These are phyloP conservation scores for Chrysina gloriosa DNA, from an alignment of 2,888 invertebrate species.

Conservation along the genomic window DNA sequence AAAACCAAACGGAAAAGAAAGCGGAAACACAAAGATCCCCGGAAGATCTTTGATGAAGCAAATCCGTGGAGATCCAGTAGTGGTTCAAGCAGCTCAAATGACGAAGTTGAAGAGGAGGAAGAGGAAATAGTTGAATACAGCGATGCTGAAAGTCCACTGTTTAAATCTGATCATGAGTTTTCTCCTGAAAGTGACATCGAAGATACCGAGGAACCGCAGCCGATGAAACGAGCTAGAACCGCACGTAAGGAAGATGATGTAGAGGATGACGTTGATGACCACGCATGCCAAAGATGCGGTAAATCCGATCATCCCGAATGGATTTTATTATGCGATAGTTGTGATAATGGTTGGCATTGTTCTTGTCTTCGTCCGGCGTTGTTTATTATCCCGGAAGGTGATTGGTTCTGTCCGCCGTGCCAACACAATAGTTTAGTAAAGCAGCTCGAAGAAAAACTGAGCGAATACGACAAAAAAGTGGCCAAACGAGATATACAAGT, in stretches of 20 bases:
- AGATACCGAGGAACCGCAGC: conserved; percentile 77
- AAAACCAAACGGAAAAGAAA: conserved; percentile 63
- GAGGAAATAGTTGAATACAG: conserved; percentile 60
- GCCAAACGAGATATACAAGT: conserved; percentile 76
- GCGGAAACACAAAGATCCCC: conserved; percentile 54
- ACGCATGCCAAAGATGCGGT: conserved; percentile 89
- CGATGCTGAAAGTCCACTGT: conserved; percentile 64
- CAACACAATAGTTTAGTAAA: conserved; percentile 88
- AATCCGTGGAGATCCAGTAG: conserved; percentile 73
- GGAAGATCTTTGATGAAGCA: conserved; percentile 65
- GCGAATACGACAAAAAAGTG: conserved; percentile 80
- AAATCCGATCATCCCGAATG: conserved; percentile 96
- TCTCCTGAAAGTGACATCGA: conserved; percentile 90
- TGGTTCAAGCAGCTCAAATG: conserved; percentile 65
- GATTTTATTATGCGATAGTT: conserved; percentile 95
- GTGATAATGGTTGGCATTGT: conserved; percentile 98
- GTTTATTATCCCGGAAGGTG: conserved; percentile 94
- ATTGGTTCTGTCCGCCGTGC: conserved; percentile 98
- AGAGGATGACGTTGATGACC: conserved; percentile 69
- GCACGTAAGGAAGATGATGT: conserved; percentile 74
- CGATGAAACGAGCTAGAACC: conserved; percentile 85
- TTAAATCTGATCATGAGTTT: conserved; percentile 92
- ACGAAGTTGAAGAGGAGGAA: conserved; percentile 64
- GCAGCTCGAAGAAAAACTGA: conserved; percentile 79
- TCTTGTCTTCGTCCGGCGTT: conserved; percentile 93